phyloP scores from a whole-genome alignment of 1,140 invertebrate species.

The Apis dorsata region DNA sequence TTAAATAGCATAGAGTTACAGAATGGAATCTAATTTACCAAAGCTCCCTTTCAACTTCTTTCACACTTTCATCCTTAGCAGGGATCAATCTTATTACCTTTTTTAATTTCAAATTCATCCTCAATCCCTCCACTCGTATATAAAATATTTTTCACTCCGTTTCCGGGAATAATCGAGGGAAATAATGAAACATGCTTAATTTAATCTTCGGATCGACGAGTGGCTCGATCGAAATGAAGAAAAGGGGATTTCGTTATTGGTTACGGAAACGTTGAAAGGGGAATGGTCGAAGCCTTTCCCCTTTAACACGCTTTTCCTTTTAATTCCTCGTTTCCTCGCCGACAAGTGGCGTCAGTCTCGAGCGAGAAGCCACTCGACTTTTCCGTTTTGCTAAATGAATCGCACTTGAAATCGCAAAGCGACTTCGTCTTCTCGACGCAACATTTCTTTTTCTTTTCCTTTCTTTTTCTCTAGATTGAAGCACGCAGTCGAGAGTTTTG shows the following conservation, averaged over 20 bases:
- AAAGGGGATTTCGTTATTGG: not conserved
- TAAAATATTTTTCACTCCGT: not conserved
- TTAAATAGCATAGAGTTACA: not conserved
- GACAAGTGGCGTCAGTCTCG: not conserved
- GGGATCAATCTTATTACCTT: not conserved
- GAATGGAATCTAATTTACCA: not conserved
- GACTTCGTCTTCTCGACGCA: not conserved
- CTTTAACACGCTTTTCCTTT: slow-evolving; percentile 15
- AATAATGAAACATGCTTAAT: not conserved
- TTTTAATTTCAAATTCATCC: not conserved
- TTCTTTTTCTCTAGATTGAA: no score
- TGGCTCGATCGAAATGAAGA: no score
- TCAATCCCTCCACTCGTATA: no score
- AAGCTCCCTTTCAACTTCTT: not conserved
- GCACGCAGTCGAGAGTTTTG: not conserved
- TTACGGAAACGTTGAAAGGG: not conserved
- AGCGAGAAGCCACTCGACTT: not conserved
- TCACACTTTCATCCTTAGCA: not conserved
- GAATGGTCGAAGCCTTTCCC: not conserved
- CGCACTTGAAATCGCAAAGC: not conserved
- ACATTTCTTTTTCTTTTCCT: not conserved
- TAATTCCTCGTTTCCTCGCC: slow-evolving; percentile 1
- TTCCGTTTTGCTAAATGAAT: not conserved
- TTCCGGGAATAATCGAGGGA: not conserved
- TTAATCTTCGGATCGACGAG: not conserved